phyloP scores from a whole-genome alignment of 2,797 vertebrate species.

The Melanotaenia parkinsoni region DNA sequence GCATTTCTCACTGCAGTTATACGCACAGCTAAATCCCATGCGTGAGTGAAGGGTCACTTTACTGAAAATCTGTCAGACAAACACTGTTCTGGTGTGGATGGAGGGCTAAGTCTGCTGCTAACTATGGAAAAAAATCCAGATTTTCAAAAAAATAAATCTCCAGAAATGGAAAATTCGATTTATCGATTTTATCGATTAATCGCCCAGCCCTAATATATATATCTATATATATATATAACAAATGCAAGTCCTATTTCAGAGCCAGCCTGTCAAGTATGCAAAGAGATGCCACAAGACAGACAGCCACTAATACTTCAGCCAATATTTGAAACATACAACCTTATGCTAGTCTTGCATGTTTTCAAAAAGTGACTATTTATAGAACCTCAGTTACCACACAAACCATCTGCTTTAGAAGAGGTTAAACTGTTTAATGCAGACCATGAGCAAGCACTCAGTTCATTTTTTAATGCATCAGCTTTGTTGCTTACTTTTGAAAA shows the following conservation, averaged over 20 bases:
- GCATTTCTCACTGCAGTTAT: too few relatives aligned
- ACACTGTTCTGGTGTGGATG: too few relatives aligned
- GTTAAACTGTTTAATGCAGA: slow-evolving; percentile 1
- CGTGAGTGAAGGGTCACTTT: too few relatives aligned
- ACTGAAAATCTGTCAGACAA: too few relatives aligned
- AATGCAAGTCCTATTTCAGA: slow-evolving; percentile 27
- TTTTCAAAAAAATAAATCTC: too few relatives aligned
- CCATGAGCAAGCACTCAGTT: not conserved
- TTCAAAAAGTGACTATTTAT: slow-evolving; percentile 1
- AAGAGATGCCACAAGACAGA: slow-evolving; percentile 18
- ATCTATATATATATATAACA: not conserved
- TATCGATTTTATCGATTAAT: too few relatives aligned
- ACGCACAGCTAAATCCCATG: too few relatives aligned
- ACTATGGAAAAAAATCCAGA: too few relatives aligned
- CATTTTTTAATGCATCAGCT: not conserved
- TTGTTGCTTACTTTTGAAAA: too few relatives aligned
- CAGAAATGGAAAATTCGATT: too few relatives aligned
- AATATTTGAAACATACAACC: slow-evolving; percentile 8
- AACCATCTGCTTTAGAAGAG: not conserved
- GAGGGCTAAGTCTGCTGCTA: too few relatives aligned
- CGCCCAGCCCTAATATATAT: too few relatives aligned
- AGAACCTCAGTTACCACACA: not conserved
- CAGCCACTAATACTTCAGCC: not conserved
- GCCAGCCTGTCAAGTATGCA: slow-evolving; percentile 36
- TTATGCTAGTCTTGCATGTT: not conserved